Evolutionary conservation across 2,797 vertebrate genomes (phyloP).

Genomic region (Rousettus madagascariensis): DNA sequence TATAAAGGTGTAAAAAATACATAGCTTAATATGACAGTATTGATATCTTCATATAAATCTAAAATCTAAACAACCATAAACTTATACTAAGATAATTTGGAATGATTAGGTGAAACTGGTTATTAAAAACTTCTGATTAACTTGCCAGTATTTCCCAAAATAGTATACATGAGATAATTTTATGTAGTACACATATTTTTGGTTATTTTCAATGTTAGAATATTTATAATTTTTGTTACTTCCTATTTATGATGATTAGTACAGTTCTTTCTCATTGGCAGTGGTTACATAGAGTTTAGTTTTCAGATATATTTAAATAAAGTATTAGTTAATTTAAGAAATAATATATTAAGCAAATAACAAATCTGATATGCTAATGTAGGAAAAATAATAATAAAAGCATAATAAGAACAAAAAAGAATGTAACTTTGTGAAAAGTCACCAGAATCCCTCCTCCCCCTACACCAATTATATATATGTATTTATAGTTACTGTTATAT

Average conservation of each 20-base stretch:
- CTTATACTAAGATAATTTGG: background rate
- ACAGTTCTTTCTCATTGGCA: background rate
- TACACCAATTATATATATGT: background rate
- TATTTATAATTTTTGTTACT: background rate
- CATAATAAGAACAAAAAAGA: background rate
- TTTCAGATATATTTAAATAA: background rate
- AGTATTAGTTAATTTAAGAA: background rate
- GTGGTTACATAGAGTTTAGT: background rate
- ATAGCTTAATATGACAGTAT: background rate
- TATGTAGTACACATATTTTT: background rate
- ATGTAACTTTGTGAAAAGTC: background rate
- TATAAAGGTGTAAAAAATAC: background rate
- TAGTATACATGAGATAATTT: background rate
- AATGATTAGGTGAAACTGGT: background rate
- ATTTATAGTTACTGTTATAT: background rate
- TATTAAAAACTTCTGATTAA: background rate
- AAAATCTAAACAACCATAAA: background rate
- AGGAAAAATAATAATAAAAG: background rate
- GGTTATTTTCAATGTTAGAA: background rate
- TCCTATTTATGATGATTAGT: background rate
- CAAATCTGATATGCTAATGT: background rate
- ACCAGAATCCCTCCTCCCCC: background rate
- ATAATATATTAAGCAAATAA: background rate
- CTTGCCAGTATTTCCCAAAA: background rate
- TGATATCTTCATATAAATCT: background rate